Conservation (phyloP, 2,797 vertebrate genomes). For the Sebastes hubbsi region DNA sequence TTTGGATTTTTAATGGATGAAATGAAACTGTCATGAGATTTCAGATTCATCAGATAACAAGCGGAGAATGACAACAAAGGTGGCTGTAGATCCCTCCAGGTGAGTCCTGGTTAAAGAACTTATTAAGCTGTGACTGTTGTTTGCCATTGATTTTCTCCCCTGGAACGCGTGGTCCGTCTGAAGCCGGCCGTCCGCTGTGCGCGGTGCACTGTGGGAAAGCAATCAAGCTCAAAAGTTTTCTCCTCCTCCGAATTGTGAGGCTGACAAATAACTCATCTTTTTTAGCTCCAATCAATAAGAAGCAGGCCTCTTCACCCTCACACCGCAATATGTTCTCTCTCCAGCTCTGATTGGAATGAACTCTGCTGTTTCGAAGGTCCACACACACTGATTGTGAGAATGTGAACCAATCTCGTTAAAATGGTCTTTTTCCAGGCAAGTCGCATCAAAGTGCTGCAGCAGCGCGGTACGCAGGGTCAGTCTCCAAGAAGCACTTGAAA, state of each 20-base stretch:
- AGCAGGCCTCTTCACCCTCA: slow-evolving; percentile 55
- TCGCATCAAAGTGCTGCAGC: slow-evolving; percentile 46
- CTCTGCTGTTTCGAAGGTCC: slow-evolving; percentile 61
- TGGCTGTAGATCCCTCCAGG: slow-evolving; percentile 29
- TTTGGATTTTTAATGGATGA: neutral
- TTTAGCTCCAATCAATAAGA: slow-evolving; percentile 76
- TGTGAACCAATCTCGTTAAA: slow-evolving; percentile 49
- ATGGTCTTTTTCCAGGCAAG: slow-evolving; percentile 49
- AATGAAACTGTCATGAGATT: neutral
- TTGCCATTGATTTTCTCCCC: slow-evolving; percentile 74
- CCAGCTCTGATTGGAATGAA: slow-evolving; percentile 79
- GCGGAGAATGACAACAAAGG: slow-evolving; percentile 4
- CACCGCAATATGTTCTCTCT: slow-evolving; percentile 49
- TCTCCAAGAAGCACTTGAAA: slow-evolving; percentile 51
- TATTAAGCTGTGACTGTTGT: slow-evolving; percentile 46
- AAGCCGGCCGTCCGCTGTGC: slow-evolving; percentile 52
- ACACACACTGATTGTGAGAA: slow-evolving; percentile 65
- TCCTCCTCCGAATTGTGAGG: slow-evolving; percentile 63
- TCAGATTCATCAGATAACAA: slow-evolving; percentile 7
- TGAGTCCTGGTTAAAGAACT: slow-evolving; percentile 33
- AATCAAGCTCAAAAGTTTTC: slow-evolving; percentile 75
- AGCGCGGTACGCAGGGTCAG: slow-evolving; percentile 26
- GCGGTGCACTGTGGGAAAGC: slow-evolving; percentile 61
- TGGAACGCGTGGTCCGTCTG: slow-evolving; percentile 47
- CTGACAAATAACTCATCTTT: slow-evolving; percentile 79